Conservation (phyloP, 2,113 vertebrate species). For the Nibea albiflora region DNA sequence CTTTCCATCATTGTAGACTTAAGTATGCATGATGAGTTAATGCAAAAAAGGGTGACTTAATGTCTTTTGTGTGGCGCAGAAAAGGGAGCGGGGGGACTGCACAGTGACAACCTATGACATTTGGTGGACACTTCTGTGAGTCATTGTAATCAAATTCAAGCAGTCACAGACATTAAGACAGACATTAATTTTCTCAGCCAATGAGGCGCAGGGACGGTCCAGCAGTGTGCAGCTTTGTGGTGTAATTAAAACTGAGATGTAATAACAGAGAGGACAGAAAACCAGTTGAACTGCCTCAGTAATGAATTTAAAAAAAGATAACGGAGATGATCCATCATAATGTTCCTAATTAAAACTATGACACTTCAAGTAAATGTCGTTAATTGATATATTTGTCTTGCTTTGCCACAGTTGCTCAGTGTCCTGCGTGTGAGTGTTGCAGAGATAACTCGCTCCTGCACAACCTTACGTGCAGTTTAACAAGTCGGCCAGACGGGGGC, state of each 20-base stretch:
- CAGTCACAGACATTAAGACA: conserved; percentile 58
- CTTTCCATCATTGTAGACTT: conserved; percentile 74
- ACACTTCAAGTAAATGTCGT: not conserved
- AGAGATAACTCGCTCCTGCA: not conserved
- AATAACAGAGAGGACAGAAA: conserved; percentile 31
- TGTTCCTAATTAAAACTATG: not conserved
- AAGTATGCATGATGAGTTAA: conserved; percentile 74
- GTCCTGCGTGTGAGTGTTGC: not conserved
- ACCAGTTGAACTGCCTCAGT: conserved; percentile 33
- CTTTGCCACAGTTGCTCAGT: not conserved
- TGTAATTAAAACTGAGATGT: conserved; percentile 64
- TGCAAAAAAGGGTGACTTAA: conserved; percentile 61
- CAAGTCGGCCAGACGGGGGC: conserved; percentile 59
- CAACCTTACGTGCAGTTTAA: conserved; percentile 43
- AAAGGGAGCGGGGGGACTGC: conserved; percentile 16
- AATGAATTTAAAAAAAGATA: conserved; percentile 13
- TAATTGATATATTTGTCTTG: not conserved
- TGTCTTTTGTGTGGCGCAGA: conserved; percentile 68
- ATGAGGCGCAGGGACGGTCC: conserved; percentile 50
- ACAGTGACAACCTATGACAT: conserved; percentile 62
- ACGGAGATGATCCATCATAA: conserved; percentile 35
- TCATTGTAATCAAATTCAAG: conserved; percentile 68
- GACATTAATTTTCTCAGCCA: conserved; percentile 57
- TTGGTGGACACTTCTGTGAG: conserved; percentile 64
- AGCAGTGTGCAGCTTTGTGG: conserved; percentile 51